phyloP scores from a whole-genome alignment of 2,888 invertebrate species.

The Eupeodes latifasciatus region DNA sequence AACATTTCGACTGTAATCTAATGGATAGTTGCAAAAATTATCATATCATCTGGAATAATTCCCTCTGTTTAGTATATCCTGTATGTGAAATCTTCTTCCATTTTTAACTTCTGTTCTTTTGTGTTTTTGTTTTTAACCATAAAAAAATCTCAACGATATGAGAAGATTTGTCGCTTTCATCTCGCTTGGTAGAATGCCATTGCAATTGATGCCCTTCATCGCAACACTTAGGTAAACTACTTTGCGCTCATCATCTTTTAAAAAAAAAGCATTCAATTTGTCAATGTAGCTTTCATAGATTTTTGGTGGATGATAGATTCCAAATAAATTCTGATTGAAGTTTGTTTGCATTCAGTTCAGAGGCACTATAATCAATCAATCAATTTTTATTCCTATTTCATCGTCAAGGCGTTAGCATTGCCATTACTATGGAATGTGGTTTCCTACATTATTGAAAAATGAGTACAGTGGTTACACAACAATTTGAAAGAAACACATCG shows the following conservation, averaged over 20 bases:
- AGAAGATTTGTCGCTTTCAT: slow-evolving; percentile 7
- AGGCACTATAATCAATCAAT: slow-evolving; percentile 60
- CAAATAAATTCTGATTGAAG: slow-evolving; percentile 65
- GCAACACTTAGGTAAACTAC: neutral
- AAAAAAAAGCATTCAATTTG: slow-evolving; percentile 68
- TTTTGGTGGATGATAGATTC: slow-evolving; percentile 62
- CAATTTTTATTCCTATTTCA: slow-evolving; percentile 57
- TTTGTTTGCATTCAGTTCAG: slow-evolving; percentile 28
- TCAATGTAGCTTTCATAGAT: slow-evolving; percentile 58
- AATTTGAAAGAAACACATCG: slow-evolving; percentile 48
- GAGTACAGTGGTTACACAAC: slow-evolving; percentile 38
- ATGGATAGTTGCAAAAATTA: slow-evolving; percentile 47
- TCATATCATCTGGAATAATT: slow-evolving; percentile 45
- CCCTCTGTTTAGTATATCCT: slow-evolving; percentile 1
- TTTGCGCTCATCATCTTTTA: slow-evolving; percentile 16
- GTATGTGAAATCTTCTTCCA: neutral
- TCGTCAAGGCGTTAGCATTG: neutral
- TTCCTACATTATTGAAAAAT: slow-evolving; percentile 30
- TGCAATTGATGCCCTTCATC: slow-evolving; percentile 1
- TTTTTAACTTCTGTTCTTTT: neutral
- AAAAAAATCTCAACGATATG: slow-evolving; percentile 16
- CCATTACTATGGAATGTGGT: slow-evolving; percentile 26
- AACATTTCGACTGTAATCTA: neutral
- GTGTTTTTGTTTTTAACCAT: neutral
- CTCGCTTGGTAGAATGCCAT: neutral